A percentile compares a stretch with the other conserved stretches of the same genome.
Conservation (phyloP, 2,888 invertebrate genomes). For the Sinodicranocentrus sp. region DNA sequence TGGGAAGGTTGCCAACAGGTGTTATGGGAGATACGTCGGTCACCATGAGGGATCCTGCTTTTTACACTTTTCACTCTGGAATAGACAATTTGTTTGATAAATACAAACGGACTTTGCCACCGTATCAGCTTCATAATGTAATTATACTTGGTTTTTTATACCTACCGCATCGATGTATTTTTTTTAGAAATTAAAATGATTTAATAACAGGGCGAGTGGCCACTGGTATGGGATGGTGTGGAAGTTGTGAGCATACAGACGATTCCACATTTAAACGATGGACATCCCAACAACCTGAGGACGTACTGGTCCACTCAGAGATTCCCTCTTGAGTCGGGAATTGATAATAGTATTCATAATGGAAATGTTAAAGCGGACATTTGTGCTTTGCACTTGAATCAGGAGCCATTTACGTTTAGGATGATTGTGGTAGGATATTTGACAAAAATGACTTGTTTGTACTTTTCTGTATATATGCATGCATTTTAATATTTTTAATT, state of each 20-base stretch:
- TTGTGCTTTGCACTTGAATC: conserved; percentile 61
- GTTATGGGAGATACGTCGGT: conserved; percentile 89
- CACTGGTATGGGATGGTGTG: conserved; percentile 62
- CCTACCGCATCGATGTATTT: no score
- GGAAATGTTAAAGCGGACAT: conserved; percentile 40
- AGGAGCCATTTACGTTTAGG: conserved; percentile 59
- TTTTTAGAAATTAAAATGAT: no score
- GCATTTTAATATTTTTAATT: not conserved
- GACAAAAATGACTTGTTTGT: not conserved
- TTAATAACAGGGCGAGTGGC: conserved; percentile 52
- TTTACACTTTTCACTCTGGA: conserved; percentile 91
- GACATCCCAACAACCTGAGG: conserved; percentile 38
- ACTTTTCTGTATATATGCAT: not conserved
- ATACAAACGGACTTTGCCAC: conserved; percentile 85
- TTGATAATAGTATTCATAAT: conserved; percentile 54
- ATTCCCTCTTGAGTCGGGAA: conserved; percentile 45
- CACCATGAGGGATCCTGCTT: conserved; percentile 90
- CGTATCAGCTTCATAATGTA: conserved; percentile 80
- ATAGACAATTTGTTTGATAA: conserved; percentile 88
- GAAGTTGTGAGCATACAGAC: conserved; percentile 2
- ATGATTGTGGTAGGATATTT: conserved; percentile 41
- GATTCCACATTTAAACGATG: not conserved
- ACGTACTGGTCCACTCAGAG: conserved; percentile 50
- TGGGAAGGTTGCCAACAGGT: conserved; percentile 5
- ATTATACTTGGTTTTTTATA: not conserved